Evolutionary conservation across 2,888 invertebrate species (phyloP).

Genomic region (Leptopilina syphax): DNA sequence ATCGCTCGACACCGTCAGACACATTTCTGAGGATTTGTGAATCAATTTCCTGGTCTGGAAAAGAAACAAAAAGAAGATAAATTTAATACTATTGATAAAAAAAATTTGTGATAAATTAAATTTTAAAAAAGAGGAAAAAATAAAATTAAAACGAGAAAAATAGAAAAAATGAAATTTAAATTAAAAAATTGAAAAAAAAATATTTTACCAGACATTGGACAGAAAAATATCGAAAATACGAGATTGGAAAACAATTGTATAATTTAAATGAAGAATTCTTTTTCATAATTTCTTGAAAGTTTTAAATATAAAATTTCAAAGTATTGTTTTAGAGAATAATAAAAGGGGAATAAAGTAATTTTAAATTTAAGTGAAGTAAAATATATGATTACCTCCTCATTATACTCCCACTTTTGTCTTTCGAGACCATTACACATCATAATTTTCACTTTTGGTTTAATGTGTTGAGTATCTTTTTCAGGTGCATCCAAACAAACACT

Average conservation of each 20-base stretch:
- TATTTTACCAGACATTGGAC: too few species aligned
- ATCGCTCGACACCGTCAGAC: conserved; percentile 79
- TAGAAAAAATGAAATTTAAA: too few species aligned
- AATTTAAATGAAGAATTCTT: too few species aligned
- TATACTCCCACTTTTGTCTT: conserved; percentile 85
- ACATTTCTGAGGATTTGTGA: conserved; percentile 80
- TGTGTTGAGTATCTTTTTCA: conserved; percentile 77
- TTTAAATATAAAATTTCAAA: too few species aligned
- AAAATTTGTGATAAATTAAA: neutral
- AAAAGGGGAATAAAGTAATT: conserved; percentile 18
- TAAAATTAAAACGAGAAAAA: neutral
- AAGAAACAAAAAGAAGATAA: conserved; percentile 24
- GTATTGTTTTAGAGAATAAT: neutral
- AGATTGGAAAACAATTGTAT: too few species aligned
- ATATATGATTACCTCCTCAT: conserved; percentile 74
- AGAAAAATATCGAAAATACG: too few species aligned
- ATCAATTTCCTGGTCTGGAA: conserved; percentile 77
- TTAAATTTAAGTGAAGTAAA: neutral
- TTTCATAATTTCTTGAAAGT: too few species aligned
- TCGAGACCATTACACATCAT: conserved; percentile 84
- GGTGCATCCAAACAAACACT: conserved; percentile 90
- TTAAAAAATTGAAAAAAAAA: too few species aligned
- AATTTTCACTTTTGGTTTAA: conserved; percentile 83
- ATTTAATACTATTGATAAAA: conserved; percentile 9
- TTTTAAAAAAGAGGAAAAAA: conserved; percentile 13